phyloP scores from a whole-genome alignment of 2,888 invertebrate species.

The Marronus borbonicus region DNA sequence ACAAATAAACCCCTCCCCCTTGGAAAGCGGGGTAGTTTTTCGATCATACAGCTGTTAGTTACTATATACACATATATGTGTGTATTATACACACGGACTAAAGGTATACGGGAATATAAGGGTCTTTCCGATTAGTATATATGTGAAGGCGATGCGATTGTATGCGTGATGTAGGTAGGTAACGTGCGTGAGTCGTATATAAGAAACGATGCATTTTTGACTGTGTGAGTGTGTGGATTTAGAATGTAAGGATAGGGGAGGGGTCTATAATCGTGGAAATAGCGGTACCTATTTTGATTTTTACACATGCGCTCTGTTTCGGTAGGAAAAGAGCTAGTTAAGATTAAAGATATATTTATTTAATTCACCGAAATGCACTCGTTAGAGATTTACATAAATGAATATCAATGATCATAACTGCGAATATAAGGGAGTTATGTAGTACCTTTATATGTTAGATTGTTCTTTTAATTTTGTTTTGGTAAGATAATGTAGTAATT shows the following conservation, averaged over 20 bases:
- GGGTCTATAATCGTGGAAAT: constrained; percentile 47
- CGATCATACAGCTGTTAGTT: constrained; percentile 67
- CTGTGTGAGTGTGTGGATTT: constrained; percentile 38
- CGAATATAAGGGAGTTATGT: too few species aligned
- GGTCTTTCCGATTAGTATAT: constrained; percentile 56
- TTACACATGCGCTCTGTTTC: constrained; percentile 45
- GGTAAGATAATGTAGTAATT: too few species aligned
- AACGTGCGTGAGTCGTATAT: not conserved
- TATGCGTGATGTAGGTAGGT: constrained; percentile 11
- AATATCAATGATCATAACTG: constrained; percentile 1
- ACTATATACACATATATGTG: constrained; percentile 32
- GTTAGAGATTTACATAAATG: constrained; percentile 36
- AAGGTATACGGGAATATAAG: constrained; percentile 54
- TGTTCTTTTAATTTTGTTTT: not conserved
- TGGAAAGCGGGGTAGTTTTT: constrained; percentile 68
- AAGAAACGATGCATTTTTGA: constrained; percentile 1
- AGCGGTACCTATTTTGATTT: constrained; percentile 44
- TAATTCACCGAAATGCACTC: constrained; percentile 25
- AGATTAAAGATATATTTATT: constrained; percentile 41
- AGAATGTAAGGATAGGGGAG: constrained; percentile 43
- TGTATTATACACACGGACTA: constrained; percentile 29
- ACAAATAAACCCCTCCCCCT: constrained; percentile 68
- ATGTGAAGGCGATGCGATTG: constrained; percentile 41
- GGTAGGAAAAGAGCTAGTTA: constrained; percentile 35
- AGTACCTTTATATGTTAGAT: not conserved